phyloP scores from a whole-genome alignment of 2,113 vertebrate genomes.

The Heptranchias perlo region DNA sequence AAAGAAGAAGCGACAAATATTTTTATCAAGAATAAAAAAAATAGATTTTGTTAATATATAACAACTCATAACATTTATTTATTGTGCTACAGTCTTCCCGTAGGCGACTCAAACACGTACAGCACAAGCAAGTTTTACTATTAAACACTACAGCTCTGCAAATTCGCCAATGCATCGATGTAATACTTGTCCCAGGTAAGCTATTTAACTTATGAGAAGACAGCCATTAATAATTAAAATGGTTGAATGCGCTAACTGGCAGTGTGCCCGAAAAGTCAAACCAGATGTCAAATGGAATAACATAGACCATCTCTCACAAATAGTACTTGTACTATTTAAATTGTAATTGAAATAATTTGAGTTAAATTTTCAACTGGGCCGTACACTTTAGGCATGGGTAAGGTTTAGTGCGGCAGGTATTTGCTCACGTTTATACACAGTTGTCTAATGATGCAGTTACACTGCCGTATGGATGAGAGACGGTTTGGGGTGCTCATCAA shows the following conservation, averaged over 20 bases:
- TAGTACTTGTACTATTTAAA: not conserved
- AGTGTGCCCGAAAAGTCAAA: not conserved
- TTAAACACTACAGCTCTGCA: too few species aligned
- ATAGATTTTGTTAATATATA: not conserved
- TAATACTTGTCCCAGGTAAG: too few species aligned
- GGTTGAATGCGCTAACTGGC: not conserved
- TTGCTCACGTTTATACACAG: not conserved
- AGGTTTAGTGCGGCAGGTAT: not conserved
- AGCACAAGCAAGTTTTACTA: not conserved
- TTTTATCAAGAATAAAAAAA: not conserved
- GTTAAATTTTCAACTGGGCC: not conserved
- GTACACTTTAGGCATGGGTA: not conserved
- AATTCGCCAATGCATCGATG: not conserved
- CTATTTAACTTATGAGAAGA: too few species aligned
- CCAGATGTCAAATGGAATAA: not conserved
- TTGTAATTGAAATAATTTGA: not conserved
- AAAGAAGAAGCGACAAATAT: not conserved
- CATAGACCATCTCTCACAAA: not conserved
- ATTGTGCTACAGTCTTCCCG: not conserved
- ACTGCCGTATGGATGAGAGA: not conserved
- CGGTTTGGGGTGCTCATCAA: not conserved
- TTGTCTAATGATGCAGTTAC: not conserved
- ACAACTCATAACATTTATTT: not conserved
- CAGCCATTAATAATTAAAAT: not conserved
- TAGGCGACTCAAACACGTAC: not conserved